Evolutionary conservation across 1,140 invertebrate species (phyloP).

Genomic region (Nilaparvata lugens): DNA sequence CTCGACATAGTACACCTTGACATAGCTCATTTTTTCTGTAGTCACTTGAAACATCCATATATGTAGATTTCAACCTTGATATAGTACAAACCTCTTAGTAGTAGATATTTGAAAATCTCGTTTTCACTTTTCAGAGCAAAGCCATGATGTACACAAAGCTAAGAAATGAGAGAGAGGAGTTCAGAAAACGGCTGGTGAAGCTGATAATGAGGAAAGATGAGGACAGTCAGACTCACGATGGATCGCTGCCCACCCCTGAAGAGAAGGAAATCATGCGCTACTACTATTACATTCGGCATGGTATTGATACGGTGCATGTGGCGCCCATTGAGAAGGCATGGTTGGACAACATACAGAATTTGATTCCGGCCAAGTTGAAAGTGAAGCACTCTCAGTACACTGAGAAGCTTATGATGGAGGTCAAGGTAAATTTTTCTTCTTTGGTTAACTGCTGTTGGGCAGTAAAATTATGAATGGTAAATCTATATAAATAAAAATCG

Average conservation of each 20-base stretch:
- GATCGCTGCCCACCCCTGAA: conserved; percentile 41
- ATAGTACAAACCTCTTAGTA: background rate
- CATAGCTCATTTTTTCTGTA: too few species aligned
- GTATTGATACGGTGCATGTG: conserved; percentile 77
- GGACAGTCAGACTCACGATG: conserved; percentile 25
- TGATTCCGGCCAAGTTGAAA: conserved; percentile 39
- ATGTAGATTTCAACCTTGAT: too few species aligned
- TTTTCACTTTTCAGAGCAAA: conserved; percentile 7
- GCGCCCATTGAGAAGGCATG: conserved; percentile 55
- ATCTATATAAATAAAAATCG: too few species aligned
- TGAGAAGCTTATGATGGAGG: conserved; percentile 43
- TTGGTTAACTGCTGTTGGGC: too few species aligned
- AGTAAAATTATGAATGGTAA: too few species aligned
- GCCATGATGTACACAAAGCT: conserved; percentile 44
- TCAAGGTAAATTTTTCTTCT: conserved; percentile 46
- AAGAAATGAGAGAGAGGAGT: conserved; percentile 68
- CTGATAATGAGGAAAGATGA: conserved; percentile 41
- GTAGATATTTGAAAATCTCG: background rate
- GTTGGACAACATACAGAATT: conserved; percentile 42
- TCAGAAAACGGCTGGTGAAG: conserved; percentile 65
- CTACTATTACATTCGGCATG: conserved; percentile 83
- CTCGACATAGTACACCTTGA: too few species aligned
- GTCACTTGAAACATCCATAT: too few species aligned
- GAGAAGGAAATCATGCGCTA: conserved; percentile 68
- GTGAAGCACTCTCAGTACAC: conserved; percentile 37